Percentiles rank a stretch among this genome's conserved stretches.
phyloP scores from a whole-genome alignment of 2,113 vertebrate genomes.

The Xenus cinereus region DNA sequence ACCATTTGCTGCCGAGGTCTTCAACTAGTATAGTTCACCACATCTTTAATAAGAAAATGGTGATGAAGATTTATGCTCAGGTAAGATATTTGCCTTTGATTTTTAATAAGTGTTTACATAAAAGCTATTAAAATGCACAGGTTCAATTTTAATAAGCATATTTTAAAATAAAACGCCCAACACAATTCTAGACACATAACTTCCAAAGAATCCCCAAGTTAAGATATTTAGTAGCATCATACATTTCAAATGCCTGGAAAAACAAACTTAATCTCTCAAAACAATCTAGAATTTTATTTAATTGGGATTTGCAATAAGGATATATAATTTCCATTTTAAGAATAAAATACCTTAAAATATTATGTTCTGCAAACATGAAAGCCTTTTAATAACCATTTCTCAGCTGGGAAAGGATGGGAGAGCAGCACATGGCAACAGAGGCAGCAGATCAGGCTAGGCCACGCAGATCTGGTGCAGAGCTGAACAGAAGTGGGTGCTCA shows the following conservation, averaged over 20 bases:
- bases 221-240: not conserved
- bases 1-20: not conserved
- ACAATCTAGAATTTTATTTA: not conserved
- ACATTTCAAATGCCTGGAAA: not conserved
- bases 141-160: not conserved
- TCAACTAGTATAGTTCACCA: not conserved
- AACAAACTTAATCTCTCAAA: not conserved
- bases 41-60: not conserved
- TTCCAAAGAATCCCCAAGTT: not conserved
- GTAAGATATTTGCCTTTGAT: not conserved
- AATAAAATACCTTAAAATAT: not conserved
- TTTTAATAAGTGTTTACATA: not conserved
- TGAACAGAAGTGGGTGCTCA: not conserved
- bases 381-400: not conserved
- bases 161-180: not conserved
- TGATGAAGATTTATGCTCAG: not conserved
- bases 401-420: not conserved
- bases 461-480: not conserved
- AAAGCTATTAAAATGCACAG: not conserved
- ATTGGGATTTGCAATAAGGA: not conserved
- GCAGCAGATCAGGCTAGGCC: not conserved
- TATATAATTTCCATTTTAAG: not conserved
- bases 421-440: not conserved
- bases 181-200: not conserved
- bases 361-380: not conserved